Evolutionary conservation across 2,797 vertebrate genomes (phyloP), one percentile per base, ranked within the genome.

Genomic region (Nyctibius grandis): DNA sequence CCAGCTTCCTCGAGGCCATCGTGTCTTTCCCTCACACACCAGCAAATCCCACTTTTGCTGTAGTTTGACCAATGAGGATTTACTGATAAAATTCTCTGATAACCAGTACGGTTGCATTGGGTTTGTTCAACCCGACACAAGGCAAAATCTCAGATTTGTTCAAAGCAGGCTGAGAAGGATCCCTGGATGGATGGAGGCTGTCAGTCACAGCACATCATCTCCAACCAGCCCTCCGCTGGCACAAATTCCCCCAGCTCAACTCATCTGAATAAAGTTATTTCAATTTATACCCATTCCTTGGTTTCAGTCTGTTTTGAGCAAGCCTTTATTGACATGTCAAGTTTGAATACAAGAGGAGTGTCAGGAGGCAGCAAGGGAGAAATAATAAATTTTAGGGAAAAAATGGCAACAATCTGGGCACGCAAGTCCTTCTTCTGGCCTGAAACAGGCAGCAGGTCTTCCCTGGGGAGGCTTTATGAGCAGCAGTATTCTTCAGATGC

Each of bases 41-140:
- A 81, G 20, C 8, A 88, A 90, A 88, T 1, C 7, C n/a, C 22
- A 36, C 12, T 69, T 79, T 57, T 53, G 29, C 61, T 56, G 33
- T 19, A 56, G 16, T 26, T n/a, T n/a, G 40, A 28, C 17, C 44
- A 44, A 36, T 21, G n/a, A 48, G 44, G 40, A 84, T 53, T 78
- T 90, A 60, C 48, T 44, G 47, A 33, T 10, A 69, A 70, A 90
- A 90, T 40, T 56, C 33, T n/a, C 36, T 10, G 31, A 60, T 8
- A 36, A 53, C 1, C 11, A 29, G 2, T 6, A 15, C 0, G 0
- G 50, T 60, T 63, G 11, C 1, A 0, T 53, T 20, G 38, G 26
- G 51, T 69, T 91, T 38, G 23, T 38, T 63, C 34, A 86, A 64
- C 7, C 10, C 0, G 5, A 38, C 7, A 44, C 64, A 78, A 85